These are phyloP conservation scores for Sphenopsis melanotis DNA, from an alignment of 2,797 vertebrate genomes.

Conservation along the genomic window DNA sequence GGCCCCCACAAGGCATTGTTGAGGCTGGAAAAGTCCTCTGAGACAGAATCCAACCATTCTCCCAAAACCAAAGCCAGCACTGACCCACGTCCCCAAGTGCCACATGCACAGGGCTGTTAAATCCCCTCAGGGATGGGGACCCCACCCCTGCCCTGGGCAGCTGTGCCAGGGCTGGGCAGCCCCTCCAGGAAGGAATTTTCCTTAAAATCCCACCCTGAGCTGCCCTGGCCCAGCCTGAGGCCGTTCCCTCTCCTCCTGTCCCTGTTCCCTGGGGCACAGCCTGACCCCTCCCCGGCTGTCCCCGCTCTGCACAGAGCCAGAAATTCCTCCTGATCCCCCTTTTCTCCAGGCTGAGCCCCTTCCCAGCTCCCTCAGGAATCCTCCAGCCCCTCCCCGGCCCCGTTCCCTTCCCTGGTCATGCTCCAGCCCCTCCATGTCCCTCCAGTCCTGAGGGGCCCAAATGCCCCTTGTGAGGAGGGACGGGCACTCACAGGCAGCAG, in stretches of 20 bases:
- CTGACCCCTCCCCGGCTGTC: fast-evolving
- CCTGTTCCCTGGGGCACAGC: neutral
- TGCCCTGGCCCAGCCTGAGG: neutral
- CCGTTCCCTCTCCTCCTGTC: neutral
- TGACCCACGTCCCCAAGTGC: fast-evolving
- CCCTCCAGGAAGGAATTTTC: neutral
- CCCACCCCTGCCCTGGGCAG: neutral
- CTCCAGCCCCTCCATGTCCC: neutral
- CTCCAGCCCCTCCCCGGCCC: neutral
- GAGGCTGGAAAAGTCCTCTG: neutral
- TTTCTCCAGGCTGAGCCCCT: neutral
- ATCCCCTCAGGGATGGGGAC: neutral
- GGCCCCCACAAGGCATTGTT: fast-evolving
- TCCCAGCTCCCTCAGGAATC: neutral
- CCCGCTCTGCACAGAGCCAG: neutral
- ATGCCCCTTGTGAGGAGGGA: neutral
- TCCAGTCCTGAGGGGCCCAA: neutral
- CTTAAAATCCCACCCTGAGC: neutral
- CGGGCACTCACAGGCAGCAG: fast-evolving
- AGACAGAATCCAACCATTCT: neutral
- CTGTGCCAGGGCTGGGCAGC: neutral
- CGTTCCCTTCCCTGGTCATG: neutral
- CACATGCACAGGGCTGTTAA: fast-evolving
- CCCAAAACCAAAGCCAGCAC: neutral
- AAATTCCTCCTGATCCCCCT: neutral